These are phyloP conservation scores for Serripes groenlandicus DNA, from an alignment of 2,888 invertebrate species.

Conservation along the genomic window DNA sequence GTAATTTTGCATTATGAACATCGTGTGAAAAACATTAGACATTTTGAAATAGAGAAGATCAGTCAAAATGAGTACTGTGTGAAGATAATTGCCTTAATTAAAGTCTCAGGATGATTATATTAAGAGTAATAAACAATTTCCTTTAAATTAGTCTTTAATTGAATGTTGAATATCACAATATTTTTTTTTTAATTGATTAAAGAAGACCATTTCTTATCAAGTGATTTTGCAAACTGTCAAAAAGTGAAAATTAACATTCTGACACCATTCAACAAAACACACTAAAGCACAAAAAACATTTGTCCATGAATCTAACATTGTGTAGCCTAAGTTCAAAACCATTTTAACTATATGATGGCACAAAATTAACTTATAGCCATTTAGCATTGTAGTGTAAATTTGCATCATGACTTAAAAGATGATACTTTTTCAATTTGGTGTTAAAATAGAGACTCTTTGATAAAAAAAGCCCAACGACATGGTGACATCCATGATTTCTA, in stretches of 20 bases:
- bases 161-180: neutral
- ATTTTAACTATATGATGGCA: too few species aligned
- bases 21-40: too few species aligned
- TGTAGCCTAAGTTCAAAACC: too few species aligned
- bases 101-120: neutral
- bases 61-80: neutral
- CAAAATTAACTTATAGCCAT: too few species aligned
- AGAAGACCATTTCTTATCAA: neutral
- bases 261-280: neutral
- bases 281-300: neutral
- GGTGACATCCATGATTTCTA: slow-evolving; percentile 5
- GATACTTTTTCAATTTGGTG: neutral
- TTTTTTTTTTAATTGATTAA: too few species aligned
- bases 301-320: neutral
- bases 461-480: neutral
- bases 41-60: neutral
- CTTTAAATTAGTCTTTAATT: slow-evolving; percentile 1
- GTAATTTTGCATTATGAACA: too few species aligned
- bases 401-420: neutral
- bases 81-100: neutral
- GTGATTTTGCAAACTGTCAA: neutral
- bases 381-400: neutral
- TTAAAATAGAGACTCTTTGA: neutral
- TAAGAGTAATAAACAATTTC: neutral
- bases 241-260: neutral